Evolutionary conservation across 2,113 vertebrate species (phyloP).

Genomic region (Ageneiosus marmoratus): DNA sequence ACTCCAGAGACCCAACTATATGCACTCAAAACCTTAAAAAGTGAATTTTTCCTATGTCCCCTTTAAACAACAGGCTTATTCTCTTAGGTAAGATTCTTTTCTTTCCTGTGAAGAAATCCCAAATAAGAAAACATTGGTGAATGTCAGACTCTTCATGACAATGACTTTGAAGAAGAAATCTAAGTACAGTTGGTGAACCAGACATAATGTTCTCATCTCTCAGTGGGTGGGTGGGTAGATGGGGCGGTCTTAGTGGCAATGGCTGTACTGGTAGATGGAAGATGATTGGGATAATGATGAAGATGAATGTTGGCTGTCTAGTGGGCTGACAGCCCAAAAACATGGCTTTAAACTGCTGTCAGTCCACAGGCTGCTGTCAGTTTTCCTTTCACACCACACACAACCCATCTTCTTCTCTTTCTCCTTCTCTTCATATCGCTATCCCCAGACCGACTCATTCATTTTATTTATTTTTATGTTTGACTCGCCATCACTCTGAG

Average conservation of each 20-base stretch:
- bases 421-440: slow-evolving; percentile 1
- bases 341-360: slow-evolving; percentile 37
- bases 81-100: no score
- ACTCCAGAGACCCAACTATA: no score
- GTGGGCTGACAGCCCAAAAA: slow-evolving; percentile 39
- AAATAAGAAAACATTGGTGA: no score
- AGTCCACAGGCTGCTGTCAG: slow-evolving; percentile 17
- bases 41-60: no score
- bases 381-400: slow-evolving; percentile 3
- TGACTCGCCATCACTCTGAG: background rate
- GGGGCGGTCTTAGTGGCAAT: background rate
- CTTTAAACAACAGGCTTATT: no score
- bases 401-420: background rate
- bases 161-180: no score
- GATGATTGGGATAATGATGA: slow-evolving; percentile 27
- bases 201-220: no score
- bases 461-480: background rate
- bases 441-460: background rate
- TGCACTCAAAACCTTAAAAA: no score
- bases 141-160: no score
- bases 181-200: no score
- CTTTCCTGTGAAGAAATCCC: no score
- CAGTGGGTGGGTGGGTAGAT: no score
- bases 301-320: slow-evolving; percentile 32
- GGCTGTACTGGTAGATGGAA: slow-evolving; percentile 12